A percentile compares a stretch with the other conserved stretches of the same genome.
Evolutionary conservation across 2,113 vertebrate genomes (phyloP).

Genomic region (Panurus biarmicus): DNA sequence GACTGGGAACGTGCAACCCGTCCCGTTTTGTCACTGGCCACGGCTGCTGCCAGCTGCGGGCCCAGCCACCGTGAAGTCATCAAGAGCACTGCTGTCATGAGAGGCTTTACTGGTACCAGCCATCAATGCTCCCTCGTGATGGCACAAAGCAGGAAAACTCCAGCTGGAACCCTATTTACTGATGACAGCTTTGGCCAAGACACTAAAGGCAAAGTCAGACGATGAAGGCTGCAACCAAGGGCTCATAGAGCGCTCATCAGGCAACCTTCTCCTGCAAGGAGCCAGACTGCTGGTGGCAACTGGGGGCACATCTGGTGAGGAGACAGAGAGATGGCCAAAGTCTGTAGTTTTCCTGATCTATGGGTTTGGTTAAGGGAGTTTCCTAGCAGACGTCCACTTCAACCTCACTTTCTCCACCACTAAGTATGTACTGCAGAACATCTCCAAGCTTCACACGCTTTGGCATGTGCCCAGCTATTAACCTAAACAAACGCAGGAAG

Average conservation of each 20-base stretch:
- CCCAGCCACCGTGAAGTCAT: neutral
- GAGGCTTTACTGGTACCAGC: neutral
- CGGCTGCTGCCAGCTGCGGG: neutral
- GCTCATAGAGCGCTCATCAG: neutral
- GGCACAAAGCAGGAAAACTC: neutral
- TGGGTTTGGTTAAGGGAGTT: neutral
- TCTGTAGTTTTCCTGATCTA: neutral
- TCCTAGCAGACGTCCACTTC: neutral
- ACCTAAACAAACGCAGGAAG: neutral
- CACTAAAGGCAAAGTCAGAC: neutral
- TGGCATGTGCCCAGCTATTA: neutral
- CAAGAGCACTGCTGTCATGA: neutral
- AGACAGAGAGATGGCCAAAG: neutral
- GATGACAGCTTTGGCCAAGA: neutral
- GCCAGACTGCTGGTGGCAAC: neutral
- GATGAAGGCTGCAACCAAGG: neutral
- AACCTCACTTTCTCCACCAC: neutral
- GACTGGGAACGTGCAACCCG: fast-evolving
- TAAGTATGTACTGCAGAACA: neutral
- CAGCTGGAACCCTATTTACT: neutral
- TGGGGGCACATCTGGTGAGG: fast-evolving
- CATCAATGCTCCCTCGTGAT: neutral
- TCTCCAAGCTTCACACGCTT: neutral
- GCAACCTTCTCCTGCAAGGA: neutral
- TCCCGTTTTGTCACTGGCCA: neutral